Evolutionary conservation across 2,888 invertebrate genomes (phyloP), one percentile per base, ranked within the genome.

Genomic region (Galeruca laticollis): DNA sequence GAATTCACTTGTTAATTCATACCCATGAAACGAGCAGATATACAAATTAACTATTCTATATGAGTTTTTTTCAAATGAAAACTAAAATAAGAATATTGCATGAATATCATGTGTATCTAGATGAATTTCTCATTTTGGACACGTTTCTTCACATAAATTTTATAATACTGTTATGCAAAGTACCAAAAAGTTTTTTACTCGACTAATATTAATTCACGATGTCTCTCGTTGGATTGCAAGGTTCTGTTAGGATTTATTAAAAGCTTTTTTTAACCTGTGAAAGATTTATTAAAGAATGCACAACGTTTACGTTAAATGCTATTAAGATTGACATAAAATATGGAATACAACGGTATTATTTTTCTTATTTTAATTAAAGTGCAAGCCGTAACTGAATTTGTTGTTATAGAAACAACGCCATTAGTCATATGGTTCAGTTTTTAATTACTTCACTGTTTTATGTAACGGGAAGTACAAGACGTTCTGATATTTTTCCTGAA

Each of bases 311-410:
- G 8, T 9, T 15, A 47, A 47, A 47, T 18, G 47, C 47, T 18
- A 10, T 47, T 47, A 47, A 47, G 15, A 18, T 47, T 47, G 47
- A 18, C 47, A 8, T 47, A 47, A 18, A 18, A 8, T n/a, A 47
- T 47, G 47, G n/a, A 47, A 18, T 15, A 47, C 37, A 47, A 47
- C 47, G 47, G 47, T 47, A 15, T 47, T 15, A 15, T 47, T n/a
- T 43, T 47, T 15, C 47, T 18, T 18, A 47, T 47, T 47, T 47
- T 47, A 47, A 47, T 47, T 47, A 47, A 47, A 47, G n/a, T 18
- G 47, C 47, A 47, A 15, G 18, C 18, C 18, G 15, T 47, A 47
- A 47, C 47, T 47, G 47, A 15, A 47, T 47, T 15, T 18, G 47
- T 47, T 47, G 47, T 47, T 18, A 47, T 47, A 47, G 18, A 47